Percentiles rank a stretch among this genome's conserved stretches.
These are phyloP conservation scores for Poecile atricapillus DNA, from an alignment of 2,113 vertebrate genomes.

Conservation along the genomic window DNA sequence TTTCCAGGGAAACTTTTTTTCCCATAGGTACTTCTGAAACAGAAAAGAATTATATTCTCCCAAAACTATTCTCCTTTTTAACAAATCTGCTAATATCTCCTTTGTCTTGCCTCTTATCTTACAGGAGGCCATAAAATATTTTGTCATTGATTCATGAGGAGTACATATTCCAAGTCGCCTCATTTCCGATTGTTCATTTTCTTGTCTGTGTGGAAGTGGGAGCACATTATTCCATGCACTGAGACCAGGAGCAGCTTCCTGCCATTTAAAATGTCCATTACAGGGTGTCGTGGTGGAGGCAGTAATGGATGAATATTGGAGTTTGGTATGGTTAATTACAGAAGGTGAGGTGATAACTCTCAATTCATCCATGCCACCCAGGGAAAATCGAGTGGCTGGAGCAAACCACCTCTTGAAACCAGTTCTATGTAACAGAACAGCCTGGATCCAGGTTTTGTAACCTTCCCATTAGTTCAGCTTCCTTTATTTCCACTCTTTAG, in stretches of 20 bases:
- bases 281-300: not conserved
- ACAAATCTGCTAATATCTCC: not conserved
- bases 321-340: not conserved
- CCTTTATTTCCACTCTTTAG: not conserved
- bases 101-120: slow-evolving; percentile 16
- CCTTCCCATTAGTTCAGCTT: not conserved
- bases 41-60: not conserved
- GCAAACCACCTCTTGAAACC: not conserved
- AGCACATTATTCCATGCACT: not conserved
- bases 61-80: not conserved
- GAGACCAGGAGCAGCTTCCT: slow-evolving; percentile 19
- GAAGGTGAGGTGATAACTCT: not conserved
- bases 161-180: not conserved
- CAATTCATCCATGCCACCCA: not conserved
- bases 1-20: not conserved
- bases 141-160: slow-evolving; percentile 59
- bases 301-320: slow-evolving; percentile 12
- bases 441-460: not conserved
- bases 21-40: not conserved
- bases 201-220: not conserved
- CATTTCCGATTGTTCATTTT: slow-evolving; percentile 48
- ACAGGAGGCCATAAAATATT: slow-evolving; percentile 47
- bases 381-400: not conserved
- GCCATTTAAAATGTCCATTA: not conserved
- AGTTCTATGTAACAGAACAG: not conserved